Conservation (phyloP, 2,888 invertebrate genomes). For the Hirtodrosophila trivittata region DNA sequence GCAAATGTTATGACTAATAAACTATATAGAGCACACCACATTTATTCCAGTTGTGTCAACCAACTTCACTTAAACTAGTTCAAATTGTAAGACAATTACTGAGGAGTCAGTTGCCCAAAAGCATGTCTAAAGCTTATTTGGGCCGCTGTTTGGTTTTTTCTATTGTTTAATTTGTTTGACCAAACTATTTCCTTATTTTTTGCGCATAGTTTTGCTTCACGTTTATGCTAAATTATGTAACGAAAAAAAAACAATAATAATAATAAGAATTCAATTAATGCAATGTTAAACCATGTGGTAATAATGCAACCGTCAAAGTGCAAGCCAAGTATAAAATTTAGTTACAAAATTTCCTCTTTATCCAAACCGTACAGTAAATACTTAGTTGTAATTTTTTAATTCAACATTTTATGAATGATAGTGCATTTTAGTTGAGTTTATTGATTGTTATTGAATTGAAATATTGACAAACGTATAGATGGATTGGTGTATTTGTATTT, state of each 20-base stretch:
- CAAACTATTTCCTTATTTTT: conserved; percentile 31
- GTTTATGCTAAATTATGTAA: conserved; percentile 52
- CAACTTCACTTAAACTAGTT: too few relatives aligned
- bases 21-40: too few relatives aligned
- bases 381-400: conserved; percentile 80
- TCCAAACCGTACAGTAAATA: conserved; percentile 78
- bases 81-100: too few relatives aligned
- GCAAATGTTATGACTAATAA: too few relatives aligned
- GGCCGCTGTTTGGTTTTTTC: conserved; percentile 20
- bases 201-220: conserved; percentile 63
- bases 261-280: too few relatives aligned
- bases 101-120: neutral
- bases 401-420: conserved; percentile 74
- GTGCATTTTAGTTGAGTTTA: conserved; percentile 80
- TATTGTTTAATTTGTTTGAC: conserved; percentile 29
- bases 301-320: conserved; percentile 69
- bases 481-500: conserved; percentile 68
- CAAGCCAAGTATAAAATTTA: conserved; percentile 73
- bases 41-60: too few relatives aligned
- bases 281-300: conserved; percentile 53
- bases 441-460: conserved; percentile 68
- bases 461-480: conserved; percentile 25
- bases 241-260: conserved; percentile 19
- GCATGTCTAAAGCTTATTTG: conserved; percentile 19
- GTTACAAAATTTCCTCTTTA: conserved; percentile 84